These are phyloP conservation scores for Tipula lateralis DNA, from an alignment of 2,888 invertebrate species.

Conservation along the genomic window DNA sequence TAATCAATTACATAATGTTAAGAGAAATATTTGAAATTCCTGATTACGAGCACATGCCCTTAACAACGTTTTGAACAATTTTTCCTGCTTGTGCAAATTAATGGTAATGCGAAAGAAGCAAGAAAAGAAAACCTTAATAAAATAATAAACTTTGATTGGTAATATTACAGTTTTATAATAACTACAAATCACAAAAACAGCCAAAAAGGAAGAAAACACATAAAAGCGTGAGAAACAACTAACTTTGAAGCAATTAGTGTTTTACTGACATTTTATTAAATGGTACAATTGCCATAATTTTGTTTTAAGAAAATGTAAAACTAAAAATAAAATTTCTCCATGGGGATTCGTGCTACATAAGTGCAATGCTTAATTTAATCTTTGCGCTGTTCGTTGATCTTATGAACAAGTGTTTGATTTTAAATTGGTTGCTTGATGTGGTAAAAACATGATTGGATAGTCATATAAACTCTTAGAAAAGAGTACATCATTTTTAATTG, in stretches of 20 bases:
- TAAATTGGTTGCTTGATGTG: no score
- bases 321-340: not conserved
- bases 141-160: constrained; percentile 11
- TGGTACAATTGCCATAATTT: not conserved
- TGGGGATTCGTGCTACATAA: constrained; percentile 12
- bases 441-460: no score
- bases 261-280: constrained; percentile 29
- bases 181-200: not conserved
- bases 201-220: not conserved
- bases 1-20: not conserved
- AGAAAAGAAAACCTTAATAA: not conserved
- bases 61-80: not conserved
- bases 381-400: not conserved
- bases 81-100: not conserved
- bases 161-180: not conserved
- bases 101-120: not conserved
- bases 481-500: no score
- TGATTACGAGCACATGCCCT: not conserved
- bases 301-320: not conserved
- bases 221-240: constrained; percentile 29
- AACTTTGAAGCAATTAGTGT: constrained; percentile 28
- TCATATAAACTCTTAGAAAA: no score
- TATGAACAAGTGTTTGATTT: not conserved
- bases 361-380: not conserved
- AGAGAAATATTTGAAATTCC: not conserved